Conservation (phyloP, 2,797 vertebrate species). For the Enteromius argenteus region DNA sequence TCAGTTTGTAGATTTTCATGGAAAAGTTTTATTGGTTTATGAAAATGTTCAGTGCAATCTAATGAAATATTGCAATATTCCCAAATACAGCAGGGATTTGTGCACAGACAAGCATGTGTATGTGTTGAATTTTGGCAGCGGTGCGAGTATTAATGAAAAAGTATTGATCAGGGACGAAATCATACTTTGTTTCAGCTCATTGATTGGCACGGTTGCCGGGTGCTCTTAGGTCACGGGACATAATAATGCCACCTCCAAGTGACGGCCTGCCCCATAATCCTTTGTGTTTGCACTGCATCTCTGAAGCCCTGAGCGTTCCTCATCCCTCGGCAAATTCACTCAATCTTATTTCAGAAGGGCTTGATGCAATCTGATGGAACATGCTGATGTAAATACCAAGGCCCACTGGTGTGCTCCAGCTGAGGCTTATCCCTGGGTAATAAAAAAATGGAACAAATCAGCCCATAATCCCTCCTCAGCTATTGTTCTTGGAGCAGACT, state of each 20-base stretch:
- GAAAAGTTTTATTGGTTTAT: background rate
- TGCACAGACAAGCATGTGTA: background rate
- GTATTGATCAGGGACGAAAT: slow-evolving; percentile 31
- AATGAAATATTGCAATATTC: background rate
- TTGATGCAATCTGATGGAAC: slow-evolving; percentile 77
- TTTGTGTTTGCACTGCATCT: slow-evolving; percentile 63
- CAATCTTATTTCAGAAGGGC: slow-evolving; percentile 75
- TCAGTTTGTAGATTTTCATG: slow-evolving; percentile 10
- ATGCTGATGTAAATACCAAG: slow-evolving; percentile 78
- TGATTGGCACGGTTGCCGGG: slow-evolving; percentile 12
- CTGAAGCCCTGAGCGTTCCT: slow-evolving; percentile 63
- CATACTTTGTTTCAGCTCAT: slow-evolving; percentile 32
- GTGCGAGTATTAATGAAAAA: background rate
- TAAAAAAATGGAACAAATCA: slow-evolving; percentile 82
- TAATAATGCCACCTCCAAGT: slow-evolving; percentile 57
- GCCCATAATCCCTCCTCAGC: slow-evolving; percentile 78
- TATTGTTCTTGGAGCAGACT: slow-evolving; percentile 76
- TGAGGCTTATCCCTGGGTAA: slow-evolving; percentile 83
- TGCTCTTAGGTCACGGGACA: slow-evolving; percentile 34
- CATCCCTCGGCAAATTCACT: slow-evolving; percentile 72
- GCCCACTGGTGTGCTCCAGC: slow-evolving; percentile 76
- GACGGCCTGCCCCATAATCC: slow-evolving; percentile 61
- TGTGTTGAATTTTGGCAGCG: background rate
- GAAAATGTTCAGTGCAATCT: background rate
- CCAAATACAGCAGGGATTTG: background rate